Base-by-base conservation (phyloP, 2,113 vertebrate species). In the Syrmaticus mikado region DNA sequence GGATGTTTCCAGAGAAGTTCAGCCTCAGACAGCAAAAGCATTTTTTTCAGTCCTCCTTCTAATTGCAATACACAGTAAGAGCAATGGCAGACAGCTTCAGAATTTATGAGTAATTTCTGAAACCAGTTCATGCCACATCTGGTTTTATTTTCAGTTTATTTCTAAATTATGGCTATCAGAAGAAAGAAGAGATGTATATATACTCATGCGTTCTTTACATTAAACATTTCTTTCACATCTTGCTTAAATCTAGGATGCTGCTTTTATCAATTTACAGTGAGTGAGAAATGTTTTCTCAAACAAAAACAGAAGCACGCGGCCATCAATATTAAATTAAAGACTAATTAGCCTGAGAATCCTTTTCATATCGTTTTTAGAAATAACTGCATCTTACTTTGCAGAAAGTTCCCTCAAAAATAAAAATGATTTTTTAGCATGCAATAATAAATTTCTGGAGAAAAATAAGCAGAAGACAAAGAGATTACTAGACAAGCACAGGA, bases 181-280 rank as follows among this genome's bases (percentile, higher is more conserved):
- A 87, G 57, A 93, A 92, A 30, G 90, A 89, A 87, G 24, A 9
- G 38, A 92, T 85, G 46, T 20, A 88, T 85, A 88, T 85, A 83
- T 45, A 57, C 38, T 50, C 36, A 57, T 5, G 24, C 20, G 7
- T 58, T 53, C 52, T 93, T 87, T n/a, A 61, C n/a, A 74, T 92
- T 62, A 76, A 91, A 82, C 27, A 76, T 46, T 82, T 77, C 13
- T 80, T 71, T 61, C 34, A 43, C 11, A 34, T 90, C 73, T 87
- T 91, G 11, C 22, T 78, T 88, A 61, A 48, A 91, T 75, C 28
- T 72, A 81, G 41, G 27, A 13, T 77, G 65, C 16, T 57, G 48
- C 41, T 57, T 41, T 58, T 20, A 75, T 72, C 57, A 77, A 46
- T 17, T 87, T 48, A 64, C 0, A 81, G 32, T 41, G 25, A 71